A percentile compares a stretch with the other conserved stretches of the same genome.
Conservation (phyloP, 2,888 invertebrate species). For the Achlya flavicornis region DNA sequence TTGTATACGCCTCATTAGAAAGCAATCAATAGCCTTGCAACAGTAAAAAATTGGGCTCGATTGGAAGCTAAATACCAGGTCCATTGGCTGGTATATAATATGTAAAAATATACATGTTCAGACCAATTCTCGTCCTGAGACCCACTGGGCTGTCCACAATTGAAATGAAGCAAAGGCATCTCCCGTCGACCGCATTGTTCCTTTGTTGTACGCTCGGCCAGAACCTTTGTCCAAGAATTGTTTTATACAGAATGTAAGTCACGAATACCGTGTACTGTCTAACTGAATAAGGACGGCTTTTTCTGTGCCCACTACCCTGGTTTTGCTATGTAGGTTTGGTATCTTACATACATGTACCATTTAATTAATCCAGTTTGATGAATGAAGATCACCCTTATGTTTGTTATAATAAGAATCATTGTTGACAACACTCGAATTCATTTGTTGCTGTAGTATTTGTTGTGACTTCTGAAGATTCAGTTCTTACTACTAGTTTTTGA, state of each 20-base stretch:
- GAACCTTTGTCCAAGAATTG: slow-evolving; percentile 81
- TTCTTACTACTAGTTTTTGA: too few species aligned
- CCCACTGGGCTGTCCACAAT: slow-evolving; percentile 66
- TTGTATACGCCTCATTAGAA: background rate
- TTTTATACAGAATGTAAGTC: slow-evolving; percentile 83
- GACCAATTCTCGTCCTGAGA: slow-evolving; percentile 33
- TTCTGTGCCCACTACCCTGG: slow-evolving; percentile 57
- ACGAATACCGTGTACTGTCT: slow-evolving; percentile 79
- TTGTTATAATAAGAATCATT: background rate
- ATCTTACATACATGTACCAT: slow-evolving; percentile 69
- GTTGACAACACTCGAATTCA: background rate
- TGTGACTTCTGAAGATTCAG: background rate
- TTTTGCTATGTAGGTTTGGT: slow-evolving; percentile 41
- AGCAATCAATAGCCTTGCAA: background rate
- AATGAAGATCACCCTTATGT: background rate
- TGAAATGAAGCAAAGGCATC: slow-evolving; percentile 78
- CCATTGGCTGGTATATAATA: background rate
- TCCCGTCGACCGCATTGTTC: slow-evolving; percentile 71
- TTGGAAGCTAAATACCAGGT: background rate
- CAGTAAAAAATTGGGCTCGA: background rate
- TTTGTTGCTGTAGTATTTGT: background rate
- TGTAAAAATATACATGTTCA: slow-evolving; percentile 3
- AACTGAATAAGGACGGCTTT: slow-evolving; percentile 72
- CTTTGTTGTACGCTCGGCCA: slow-evolving; percentile 77
- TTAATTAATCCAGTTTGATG: slow-evolving; percentile 29